Base-by-base conservation (phyloP, 2,888 invertebrate genomes). In the Notodromas monacha region DNA sequence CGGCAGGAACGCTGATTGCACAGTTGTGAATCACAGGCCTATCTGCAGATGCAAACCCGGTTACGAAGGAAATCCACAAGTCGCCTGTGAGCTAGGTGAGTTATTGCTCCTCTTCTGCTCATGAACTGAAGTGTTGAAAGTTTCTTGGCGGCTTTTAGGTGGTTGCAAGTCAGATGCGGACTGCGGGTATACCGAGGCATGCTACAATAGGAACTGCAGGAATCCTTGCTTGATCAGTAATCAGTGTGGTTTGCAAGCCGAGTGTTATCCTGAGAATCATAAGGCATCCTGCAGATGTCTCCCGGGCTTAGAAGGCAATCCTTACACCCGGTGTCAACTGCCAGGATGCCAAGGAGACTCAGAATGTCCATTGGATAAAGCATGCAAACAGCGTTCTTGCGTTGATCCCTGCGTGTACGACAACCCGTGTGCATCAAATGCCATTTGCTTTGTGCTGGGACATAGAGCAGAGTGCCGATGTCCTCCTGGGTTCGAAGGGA, bases 381-480 rank as follows among this genome's bases (percentile, higher is more conserved):
- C 70, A 14, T 79, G 79, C 43, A 60, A 76, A 38, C 67, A 72
- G 42, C 61, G 65, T 34, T 62, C 69, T 42, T 79, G 79, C 45
- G 53, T 64, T 8, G 66, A 74, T 45, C 67, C 73, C 2, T 79
- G 77, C 41, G 50, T 58, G 6, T 14, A 39, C 39, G 65, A 70
- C 14, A 64, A 61, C 39, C 64, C 68, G 4, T 79, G 77, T 44
- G 69, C 73, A 3, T 50, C 57, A 3, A 67, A 37, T 31, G 39
- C 42, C 4, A 30, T 37, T 30, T 42, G 42, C 30, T 36, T 37
- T 26, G 37, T 37, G n/a, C 34, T 37, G 10, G 28, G 34, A 16
- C 44, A 45, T 32, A 36, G 38, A 2, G 40, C 43, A 6, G 38
- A 40, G 15, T 45, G 45, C 35, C 38, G 37, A n/a, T 43, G 43